These are phyloP conservation scores for Promerops cafer DNA, from an alignment of 2,113 vertebrate genomes.

Conservation along the genomic window DNA sequence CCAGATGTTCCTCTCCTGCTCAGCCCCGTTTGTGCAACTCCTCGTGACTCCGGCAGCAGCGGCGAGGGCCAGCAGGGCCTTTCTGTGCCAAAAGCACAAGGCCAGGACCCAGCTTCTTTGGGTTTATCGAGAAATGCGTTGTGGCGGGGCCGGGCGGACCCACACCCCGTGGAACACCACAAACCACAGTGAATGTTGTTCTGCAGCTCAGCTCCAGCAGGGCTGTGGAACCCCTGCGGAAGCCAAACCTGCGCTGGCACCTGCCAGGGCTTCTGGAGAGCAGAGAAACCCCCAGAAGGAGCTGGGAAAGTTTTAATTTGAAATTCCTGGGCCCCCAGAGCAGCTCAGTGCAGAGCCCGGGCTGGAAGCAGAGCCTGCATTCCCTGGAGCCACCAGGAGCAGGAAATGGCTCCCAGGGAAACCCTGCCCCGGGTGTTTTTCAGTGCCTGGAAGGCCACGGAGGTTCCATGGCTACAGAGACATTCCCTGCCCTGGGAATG, in stretches of 20 bases:
- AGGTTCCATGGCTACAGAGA: not conserved
- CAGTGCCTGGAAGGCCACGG: not conserved
- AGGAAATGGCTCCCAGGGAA: not conserved
- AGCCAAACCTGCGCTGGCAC: not conserved
- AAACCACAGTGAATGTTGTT: not conserved
- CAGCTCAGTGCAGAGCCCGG: not conserved
- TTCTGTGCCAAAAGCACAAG: not conserved
- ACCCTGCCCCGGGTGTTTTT: rapidly evolving
- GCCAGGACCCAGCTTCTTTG: not conserved
- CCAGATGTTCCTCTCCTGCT: not conserved
- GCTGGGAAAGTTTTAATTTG: not conserved
- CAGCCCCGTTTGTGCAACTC: not conserved
- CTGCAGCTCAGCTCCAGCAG: not conserved
- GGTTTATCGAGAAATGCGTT: not conserved
- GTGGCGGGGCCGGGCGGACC: not conserved
- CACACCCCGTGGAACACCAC: rapidly evolving
- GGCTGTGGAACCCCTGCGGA: rapidly evolving
- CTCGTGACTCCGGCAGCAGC: not conserved
- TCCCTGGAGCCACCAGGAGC: not conserved
- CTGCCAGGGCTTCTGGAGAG: not conserved
- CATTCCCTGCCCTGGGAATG: not conserved
- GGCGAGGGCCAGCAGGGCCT: not conserved
- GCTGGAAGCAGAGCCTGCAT: not conserved
- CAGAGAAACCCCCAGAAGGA: not conserved
- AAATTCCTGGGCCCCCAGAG: not conserved